Evolutionary conservation across 2,888 invertebrate genomes (phyloP), one percentile per base, ranked within the genome.

Genomic region (Lasioglossum vierecki): DNA sequence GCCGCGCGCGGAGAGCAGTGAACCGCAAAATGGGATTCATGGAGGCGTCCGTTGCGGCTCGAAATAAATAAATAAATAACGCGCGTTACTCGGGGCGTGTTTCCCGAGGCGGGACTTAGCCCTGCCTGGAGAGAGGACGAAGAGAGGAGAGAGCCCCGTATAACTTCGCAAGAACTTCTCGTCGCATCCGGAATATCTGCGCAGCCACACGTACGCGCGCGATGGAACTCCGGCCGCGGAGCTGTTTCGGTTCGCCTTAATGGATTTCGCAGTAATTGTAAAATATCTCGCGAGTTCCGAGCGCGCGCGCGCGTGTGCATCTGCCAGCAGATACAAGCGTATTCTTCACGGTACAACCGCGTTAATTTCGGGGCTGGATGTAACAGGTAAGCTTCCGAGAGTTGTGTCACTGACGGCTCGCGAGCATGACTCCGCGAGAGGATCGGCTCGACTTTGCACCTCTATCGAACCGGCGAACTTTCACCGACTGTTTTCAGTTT

Each of bases 181-280:
- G 87, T 88, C 83, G 87, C 84, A 84, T 81, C 79, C 85, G 71
- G 89, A 88, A 90, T 89, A 89, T 90, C 89, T 80, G 76, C 78
- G 78, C 79, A 78, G 85, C 85, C 84, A 80, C 87, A 82, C 83
- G 82, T 82, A 76, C 82, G 83, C 79, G 83, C 79, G 79, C 70
- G 70, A 26, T 74, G 46, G 26, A 11, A 46, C 80, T 70, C 76
- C 44, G 77, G 77, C 74, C 76, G 70, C 78, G 79, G 63, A 88
- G 86, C 88, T 91, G 88, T 91, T 91, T 88, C 88, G 90, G 89
- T 88, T 91, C 90, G 91, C 91, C 93, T 93, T 94, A 94, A 94
- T 94, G 94, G 93, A 94, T 94, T 94, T 94, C 92, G 91, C 91
- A 92, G 92, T 94, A 94, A 94, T 93, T 94, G 93, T 94, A 93